Evolutionary conservation across 2,113 vertebrate species (phyloP).

Genomic region (Formicarius rufipectus): DNA sequence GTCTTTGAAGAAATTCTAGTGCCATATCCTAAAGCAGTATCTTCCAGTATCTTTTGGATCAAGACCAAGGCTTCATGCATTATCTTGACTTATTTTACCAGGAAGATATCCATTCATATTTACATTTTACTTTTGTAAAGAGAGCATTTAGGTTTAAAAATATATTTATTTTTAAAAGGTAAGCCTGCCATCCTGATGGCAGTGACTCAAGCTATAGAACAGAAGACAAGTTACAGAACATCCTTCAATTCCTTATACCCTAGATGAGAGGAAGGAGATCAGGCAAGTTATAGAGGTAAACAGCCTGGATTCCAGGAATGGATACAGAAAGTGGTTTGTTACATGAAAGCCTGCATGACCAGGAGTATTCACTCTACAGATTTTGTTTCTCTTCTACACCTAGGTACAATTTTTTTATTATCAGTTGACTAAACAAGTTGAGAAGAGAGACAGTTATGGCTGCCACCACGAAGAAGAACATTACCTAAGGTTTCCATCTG

Average conservation of each 20-base stretch:
- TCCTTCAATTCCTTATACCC: slow-evolving; percentile 20
- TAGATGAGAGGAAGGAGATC: slow-evolving; percentile 3
- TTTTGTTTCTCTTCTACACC: background rate
- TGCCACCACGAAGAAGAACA: background rate
- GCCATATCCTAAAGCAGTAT: slow-evolving; percentile 29
- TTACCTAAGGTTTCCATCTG: background rate
- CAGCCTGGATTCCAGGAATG: slow-evolving; percentile 32
- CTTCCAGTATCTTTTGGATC: slow-evolving; percentile 3
- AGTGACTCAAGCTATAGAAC: slow-evolving; percentile 59
- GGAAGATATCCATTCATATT: slow-evolving; percentile 51
- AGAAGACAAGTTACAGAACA: slow-evolving; percentile 39
- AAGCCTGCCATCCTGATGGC: slow-evolving; percentile 66
- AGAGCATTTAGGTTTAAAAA: slow-evolving; percentile 49
- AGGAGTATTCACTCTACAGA: background rate
- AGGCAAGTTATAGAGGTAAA: slow-evolving; percentile 28
- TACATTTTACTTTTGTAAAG: slow-evolving; percentile 55
- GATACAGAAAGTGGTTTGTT: background rate
- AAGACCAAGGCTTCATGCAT: slow-evolving; percentile 30
- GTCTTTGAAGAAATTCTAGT: slow-evolving; percentile 54
- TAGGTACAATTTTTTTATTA: background rate
- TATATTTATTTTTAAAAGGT: slow-evolving; percentile 48
- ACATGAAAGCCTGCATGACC: background rate
- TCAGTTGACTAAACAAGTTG: background rate
- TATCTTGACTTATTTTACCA: slow-evolving; percentile 42
- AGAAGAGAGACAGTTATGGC: background rate